Conservation (phyloP, 2,888 invertebrate species). For the Cryptocephalus primarius region DNA sequence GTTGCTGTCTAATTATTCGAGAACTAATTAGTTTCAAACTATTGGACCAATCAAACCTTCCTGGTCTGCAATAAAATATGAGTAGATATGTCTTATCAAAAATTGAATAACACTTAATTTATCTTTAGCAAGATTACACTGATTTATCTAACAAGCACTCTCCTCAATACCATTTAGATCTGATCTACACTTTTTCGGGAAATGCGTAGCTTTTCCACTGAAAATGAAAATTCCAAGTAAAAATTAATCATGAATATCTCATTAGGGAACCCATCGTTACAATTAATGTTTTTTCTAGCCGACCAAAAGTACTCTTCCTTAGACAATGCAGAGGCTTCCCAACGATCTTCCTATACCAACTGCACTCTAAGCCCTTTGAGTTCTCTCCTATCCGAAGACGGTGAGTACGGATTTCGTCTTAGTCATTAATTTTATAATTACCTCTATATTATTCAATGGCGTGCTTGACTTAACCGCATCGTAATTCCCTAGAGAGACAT, state of each 20-base stretch:
- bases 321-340: conserved; percentile 21
- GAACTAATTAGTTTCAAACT: no score
- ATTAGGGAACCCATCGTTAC: background rate
- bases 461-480: no score
- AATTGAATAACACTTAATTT: no score
- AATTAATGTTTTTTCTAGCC: conserved; percentile 8
- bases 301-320: conserved; percentile 12
- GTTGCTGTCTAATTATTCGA: no score
- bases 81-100: no score
- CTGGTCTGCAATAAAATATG: no score
- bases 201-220: background rate
- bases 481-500: no score
- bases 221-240: background rate
- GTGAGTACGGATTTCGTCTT: conserved; percentile 11
- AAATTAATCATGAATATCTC: background rate
- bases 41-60: no score
- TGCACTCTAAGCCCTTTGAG: conserved; percentile 18
- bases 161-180: background rate
- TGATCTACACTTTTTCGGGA: background rate
- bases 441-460: no score
- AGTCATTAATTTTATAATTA: background rate
- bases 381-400: conserved; percentile 22
- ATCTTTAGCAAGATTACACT: no score
- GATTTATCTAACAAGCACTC: no score
- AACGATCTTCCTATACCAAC: conserved; percentile 21